Evolutionary conservation across 2,113 vertebrate species (phyloP).

Genomic region (Petromus typicus): DNA sequence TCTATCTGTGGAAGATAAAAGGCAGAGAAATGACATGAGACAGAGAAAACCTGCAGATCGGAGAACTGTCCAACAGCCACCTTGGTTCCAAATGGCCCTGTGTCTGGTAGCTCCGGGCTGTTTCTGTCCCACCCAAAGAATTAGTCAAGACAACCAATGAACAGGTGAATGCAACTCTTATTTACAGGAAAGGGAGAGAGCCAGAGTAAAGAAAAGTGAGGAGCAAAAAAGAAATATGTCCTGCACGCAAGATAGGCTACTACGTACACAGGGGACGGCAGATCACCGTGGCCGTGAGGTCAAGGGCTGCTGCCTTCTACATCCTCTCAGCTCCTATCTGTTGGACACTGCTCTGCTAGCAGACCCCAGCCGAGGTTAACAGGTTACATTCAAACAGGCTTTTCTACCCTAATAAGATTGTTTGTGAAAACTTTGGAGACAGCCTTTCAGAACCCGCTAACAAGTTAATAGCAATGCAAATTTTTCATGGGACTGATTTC

Average conservation of each 20-base stretch:
- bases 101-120: neutral
- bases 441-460: neutral
- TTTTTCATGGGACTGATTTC: neutral
- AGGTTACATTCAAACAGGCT: neutral
- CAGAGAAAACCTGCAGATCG: neutral
- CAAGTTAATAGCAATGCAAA: neutral
- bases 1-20: slow-evolving; percentile 17
- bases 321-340: neutral
- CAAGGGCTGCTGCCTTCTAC: neutral
- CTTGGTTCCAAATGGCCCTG: neutral
- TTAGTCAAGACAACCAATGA: neutral
- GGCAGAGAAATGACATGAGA: neutral
- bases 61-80: neutral
- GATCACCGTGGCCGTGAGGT: neutral
- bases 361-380: neutral
- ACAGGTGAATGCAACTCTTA: neutral
- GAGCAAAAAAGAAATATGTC: neutral
- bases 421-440: neutral
- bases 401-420: neutral
- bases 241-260: neutral
- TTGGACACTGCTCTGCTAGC: neutral
- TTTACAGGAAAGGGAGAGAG: neutral
- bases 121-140: neutral
- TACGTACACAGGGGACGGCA: neutral
- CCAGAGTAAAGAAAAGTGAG: neutral